A percentile compares a stretch with the other conserved stretches of the same genome.
phyloP scores from a whole-genome alignment of 1,140 invertebrate genomes.

The Scaptomyza montana region DNA sequence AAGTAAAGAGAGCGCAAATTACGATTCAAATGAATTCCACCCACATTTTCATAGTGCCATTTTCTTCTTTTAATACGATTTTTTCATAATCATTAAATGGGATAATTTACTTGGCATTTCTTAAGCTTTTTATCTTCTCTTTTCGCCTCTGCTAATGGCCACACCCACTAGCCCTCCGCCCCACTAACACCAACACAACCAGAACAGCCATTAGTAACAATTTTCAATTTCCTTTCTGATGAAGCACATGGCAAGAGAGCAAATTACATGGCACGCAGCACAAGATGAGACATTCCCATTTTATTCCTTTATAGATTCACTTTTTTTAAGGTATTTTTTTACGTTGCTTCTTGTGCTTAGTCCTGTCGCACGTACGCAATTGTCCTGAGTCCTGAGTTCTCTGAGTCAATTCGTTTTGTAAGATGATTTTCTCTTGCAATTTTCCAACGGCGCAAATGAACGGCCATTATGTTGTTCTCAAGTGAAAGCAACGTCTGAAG shows the following conservation, averaged over 20 bases:
- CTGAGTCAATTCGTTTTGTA: conserved; percentile 54
- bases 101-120: conserved; percentile 41
- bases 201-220: conserved; percentile 76
- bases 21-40: conserved; percentile 74
- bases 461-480: conserved; percentile 80
- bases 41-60: conserved; percentile 72
- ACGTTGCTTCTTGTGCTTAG: conserved; percentile 26
- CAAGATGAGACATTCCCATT: conserved; percentile 61
- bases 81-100: conserved; percentile 74
- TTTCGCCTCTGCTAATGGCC: conserved; percentile 40
- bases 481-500: conserved; percentile 76
- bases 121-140: conserved; percentile 25
- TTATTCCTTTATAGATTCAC: conserved; percentile 8
- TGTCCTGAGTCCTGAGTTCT: conserved; percentile 58
- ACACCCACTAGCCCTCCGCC: conserved; percentile 45
- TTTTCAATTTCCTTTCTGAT: conserved; percentile 84
- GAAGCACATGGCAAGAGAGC: conserved; percentile 83
- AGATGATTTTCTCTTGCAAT: conserved; percentile 73
- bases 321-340: conserved; percentile 24
- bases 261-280: conserved; percentile 78
- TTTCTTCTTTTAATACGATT: conserved; percentile 42
- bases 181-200: conserved; percentile 14
- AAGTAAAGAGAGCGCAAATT: conserved; percentile 66
- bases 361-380: conserved; percentile 71
- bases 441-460: conserved; percentile 69